These are phyloP conservation scores for Caenorhabditis doughertyi DNA, from an alignment of 2,888 invertebrate genomes.

Conservation along the genomic window DNA sequence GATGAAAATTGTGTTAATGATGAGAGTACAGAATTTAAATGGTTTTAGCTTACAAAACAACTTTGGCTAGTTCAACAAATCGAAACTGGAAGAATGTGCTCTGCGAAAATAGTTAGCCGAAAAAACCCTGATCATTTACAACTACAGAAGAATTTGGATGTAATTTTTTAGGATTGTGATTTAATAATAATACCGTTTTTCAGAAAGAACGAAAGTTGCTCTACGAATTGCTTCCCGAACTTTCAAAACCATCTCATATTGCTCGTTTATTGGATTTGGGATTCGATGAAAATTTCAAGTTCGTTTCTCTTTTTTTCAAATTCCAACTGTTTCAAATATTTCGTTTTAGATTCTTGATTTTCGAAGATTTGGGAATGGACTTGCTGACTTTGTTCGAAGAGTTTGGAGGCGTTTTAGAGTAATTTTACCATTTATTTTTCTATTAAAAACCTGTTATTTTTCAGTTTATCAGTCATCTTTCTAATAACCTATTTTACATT, in stretches of 20 bases:
- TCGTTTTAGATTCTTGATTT: constrained; percentile 39
- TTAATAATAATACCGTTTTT: not conserved
- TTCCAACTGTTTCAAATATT: not conserved
- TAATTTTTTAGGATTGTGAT: not conserved
- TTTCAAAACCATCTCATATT: constrained; percentile 37
- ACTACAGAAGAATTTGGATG: constrained; percentile 27
- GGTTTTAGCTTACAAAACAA: constrained; percentile 9
- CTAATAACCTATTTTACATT: constrained; percentile 42
- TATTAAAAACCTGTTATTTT: not conserved
- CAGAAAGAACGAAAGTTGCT: constrained; percentile 40
- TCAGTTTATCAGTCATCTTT: constrained; percentile 9
- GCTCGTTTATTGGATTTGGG: constrained; percentile 31
- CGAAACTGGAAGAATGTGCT: constrained; percentile 20
- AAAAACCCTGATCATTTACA: constrained; percentile 31
- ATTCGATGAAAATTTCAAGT: constrained; percentile 30
- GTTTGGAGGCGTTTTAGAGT: constrained; percentile 10
- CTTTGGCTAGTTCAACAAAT: constrained; percentile 45
- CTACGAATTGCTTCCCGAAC: constrained; percentile 35
- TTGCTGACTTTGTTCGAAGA: constrained; percentile 18
- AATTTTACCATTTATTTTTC: not conserved
- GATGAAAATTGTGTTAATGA: not conserved
- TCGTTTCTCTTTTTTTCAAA: not conserved
- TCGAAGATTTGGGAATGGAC: constrained; percentile 45
- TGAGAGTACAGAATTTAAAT: not conserved
- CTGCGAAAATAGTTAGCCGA: constrained; percentile 35